A percentile compares a stretch with the other conserved stretches of the same genome.
Evolutionary conservation across 2,888 invertebrate species (phyloP).

Genomic region (Agapostemon virescens): DNA sequence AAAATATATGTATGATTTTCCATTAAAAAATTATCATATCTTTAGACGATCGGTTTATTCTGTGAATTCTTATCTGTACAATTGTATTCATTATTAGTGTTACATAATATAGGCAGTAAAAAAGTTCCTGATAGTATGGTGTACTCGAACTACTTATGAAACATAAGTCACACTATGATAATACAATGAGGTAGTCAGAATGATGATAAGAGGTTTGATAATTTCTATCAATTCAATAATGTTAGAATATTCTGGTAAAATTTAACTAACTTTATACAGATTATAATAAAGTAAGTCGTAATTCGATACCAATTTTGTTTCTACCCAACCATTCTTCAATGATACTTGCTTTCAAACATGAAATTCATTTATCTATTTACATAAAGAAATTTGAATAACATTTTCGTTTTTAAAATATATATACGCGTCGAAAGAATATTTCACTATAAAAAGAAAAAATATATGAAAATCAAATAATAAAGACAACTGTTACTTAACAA

Average conservation of each 20-base stretch:
- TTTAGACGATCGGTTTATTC: slow-evolving; percentile 5
- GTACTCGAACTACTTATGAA: slow-evolving; percentile 33
- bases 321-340: not conserved
- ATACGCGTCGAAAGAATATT: not conserved
- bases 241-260: slow-evolving; percentile 3
- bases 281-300: not conserved
- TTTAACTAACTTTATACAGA: slow-evolving; percentile 17
- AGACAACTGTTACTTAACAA: not conserved
- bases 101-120: slow-evolving; percentile 43
- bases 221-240: not conserved
- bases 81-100: slow-evolving; percentile 17
- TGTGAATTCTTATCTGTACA: not conserved
- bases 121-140: slow-evolving; percentile 30
- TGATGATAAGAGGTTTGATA: slow-evolving; percentile 29
- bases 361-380: not conserved
- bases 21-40: slow-evolving; percentile 27
- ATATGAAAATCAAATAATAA: not conserved
- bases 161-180: slow-evolving; percentile 35
- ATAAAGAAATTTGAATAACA: not conserved
- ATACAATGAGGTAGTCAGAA: slow-evolving; percentile 15
- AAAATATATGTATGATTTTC: slow-evolving; percentile 22
- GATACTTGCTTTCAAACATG: not conserved
- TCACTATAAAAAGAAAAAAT: not conserved
- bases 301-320: slow-evolving; percentile 5
- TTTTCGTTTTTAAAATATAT: not conserved